Conservation (phyloP, 2,113 vertebrate genomes). For the Pleuronectes platessa region DNA sequence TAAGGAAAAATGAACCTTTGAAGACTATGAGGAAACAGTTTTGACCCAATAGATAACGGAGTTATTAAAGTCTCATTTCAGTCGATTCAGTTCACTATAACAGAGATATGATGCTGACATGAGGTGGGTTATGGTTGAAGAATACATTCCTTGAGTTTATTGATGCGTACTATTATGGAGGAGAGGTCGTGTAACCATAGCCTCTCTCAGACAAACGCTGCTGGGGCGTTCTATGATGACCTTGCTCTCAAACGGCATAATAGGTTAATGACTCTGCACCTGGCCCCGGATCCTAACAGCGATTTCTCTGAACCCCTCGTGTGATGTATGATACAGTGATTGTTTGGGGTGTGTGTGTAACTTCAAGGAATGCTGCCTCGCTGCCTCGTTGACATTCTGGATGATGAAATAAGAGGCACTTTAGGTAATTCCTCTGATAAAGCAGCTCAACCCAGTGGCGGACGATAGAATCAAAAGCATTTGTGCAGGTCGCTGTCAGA, state of each 20-base stretch:
- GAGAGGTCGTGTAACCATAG: constrained; percentile 73
- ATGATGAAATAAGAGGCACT: constrained; percentile 98
- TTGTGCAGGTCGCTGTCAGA: constrained; percentile 85
- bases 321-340: constrained; percentile 91
- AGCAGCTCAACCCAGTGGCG: constrained; percentile 85
- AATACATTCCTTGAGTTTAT: constrained; percentile 52
- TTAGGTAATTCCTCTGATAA: constrained; percentile 96
- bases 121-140: constrained; percentile 23
- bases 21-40: not conserved
- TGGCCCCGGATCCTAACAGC: constrained; percentile 84
- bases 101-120: constrained; percentile 10
- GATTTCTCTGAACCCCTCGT: constrained; percentile 85
- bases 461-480: constrained; percentile 92
- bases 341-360: constrained; percentile 88
- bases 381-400: constrained; percentile 88
- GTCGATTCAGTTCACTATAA: constrained; percentile 2
- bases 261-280: constrained; percentile 91
- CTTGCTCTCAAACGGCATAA: constrained; percentile 82
- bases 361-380: constrained; percentile 90
- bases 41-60: constrained; percentile 9
- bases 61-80: not conserved
- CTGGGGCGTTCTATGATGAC: constrained; percentile 85
- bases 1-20: no score
- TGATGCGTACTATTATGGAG: constrained; percentile 74
- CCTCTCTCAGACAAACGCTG: constrained; percentile 70